Percentiles rank a stretch among this genome's conserved stretches.
Evolutionary conservation across 2,113 vertebrate genomes (phyloP).

Genomic region (Zosterops pallidus): DNA sequence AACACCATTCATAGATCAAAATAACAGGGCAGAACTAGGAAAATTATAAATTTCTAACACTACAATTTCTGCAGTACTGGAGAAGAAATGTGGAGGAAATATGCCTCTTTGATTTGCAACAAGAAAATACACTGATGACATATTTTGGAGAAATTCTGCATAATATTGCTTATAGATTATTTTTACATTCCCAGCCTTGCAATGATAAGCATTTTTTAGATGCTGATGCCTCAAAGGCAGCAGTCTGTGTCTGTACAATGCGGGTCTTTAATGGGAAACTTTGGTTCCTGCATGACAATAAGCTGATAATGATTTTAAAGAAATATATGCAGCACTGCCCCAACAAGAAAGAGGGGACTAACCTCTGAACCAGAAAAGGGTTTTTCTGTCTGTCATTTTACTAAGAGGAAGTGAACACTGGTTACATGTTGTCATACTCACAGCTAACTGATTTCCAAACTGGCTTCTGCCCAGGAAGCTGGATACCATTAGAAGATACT

Average conservation of each 20-base stretch:
- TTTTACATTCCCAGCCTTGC: background rate
- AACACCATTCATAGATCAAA: background rate
- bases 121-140: background rate
- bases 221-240: background rate
- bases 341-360: background rate
- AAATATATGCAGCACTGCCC: background rate
- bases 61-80: background rate
- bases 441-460: constrained; percentile 64
- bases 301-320: background rate
- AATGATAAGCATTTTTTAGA: background rate
- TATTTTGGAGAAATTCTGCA: background rate
- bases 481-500: constrained; percentile 73
- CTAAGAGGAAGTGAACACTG: constrained; percentile 2
- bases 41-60: background rate
- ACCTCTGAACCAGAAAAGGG: background rate
- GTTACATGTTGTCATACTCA: constrained; percentile 58
- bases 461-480: constrained; percentile 64
- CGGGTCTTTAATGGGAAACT: background rate
- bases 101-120: background rate
- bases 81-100: background rate
- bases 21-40: background rate
- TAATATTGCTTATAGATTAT: background rate
- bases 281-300: constrained; percentile 40
- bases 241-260: background rate
- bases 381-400: constrained; percentile 3